Conservation (phyloP, 2,113 vertebrate genomes). For the Phyllopteryx taeniolatus region DNA sequence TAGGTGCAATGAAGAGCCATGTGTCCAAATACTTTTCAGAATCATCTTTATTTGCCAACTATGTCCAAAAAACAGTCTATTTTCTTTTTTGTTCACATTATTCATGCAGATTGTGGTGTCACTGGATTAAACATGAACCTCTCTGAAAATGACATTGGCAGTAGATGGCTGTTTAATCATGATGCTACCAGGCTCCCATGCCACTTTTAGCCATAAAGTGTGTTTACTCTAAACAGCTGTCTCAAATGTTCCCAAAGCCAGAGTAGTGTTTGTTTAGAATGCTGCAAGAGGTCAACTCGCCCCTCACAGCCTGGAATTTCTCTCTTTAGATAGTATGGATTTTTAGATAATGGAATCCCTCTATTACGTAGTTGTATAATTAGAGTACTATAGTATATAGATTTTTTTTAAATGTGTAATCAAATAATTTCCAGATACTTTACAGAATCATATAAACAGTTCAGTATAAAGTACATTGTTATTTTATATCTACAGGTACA, state of each 20-base stretch:
- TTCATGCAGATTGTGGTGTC: too few relatives aligned
- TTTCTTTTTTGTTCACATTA: too few relatives aligned
- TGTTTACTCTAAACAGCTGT: neutral
- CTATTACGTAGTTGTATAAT: neutral
- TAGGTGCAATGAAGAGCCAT: too few relatives aligned
- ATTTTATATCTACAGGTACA: neutral
- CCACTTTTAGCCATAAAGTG: neutral
- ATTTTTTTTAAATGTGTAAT: neutral
- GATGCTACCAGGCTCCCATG: neutral
- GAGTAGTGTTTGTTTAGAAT: neutral
- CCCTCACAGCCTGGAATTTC: neutral
- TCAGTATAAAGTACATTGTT: neutral
- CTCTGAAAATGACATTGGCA: too few relatives aligned
- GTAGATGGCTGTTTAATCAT: neutral
- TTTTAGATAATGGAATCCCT: neutral
- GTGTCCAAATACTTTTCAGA: too few relatives aligned
- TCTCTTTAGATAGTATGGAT: neutral
- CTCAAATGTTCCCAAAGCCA: neutral
- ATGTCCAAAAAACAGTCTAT: too few relatives aligned
- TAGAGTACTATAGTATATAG: neutral
- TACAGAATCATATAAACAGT: neutral
- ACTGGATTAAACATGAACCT: too few relatives aligned
- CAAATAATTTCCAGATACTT: neutral
- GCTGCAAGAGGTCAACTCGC: neutral
- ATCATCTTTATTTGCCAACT: too few relatives aligned